Percentiles rank a stretch among this genome's conserved stretches.
These are phyloP conservation scores for Lathamus discolor DNA, from an alignment of 2,113 vertebrate genomes.

Conservation along the genomic window DNA sequence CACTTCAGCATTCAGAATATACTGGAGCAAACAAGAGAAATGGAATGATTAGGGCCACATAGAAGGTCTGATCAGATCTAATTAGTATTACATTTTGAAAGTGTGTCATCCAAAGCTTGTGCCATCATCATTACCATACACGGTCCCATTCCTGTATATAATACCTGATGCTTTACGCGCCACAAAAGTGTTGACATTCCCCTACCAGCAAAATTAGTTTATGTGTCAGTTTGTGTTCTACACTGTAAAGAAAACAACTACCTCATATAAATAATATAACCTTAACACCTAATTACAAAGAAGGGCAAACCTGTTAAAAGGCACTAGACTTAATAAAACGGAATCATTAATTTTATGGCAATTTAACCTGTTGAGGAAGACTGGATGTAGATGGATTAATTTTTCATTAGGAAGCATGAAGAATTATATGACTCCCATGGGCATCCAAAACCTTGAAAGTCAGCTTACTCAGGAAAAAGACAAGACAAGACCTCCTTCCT, in stretches of 20 bases:
- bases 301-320: not conserved
- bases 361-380: constrained; percentile 11
- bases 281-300: not conserved
- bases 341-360: constrained; percentile 7
- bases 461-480: not conserved
- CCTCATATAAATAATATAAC: not conserved
- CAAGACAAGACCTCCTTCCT: not conserved
- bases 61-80: not conserved
- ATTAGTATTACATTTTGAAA: not conserved
- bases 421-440: not conserved
- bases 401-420: not conserved
- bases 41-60: not conserved
- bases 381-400: not conserved
- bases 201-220: not conserved
- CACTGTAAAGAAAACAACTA: not conserved
- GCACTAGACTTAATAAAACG: not conserved
- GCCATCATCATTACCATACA: not conserved
- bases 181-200: not conserved
- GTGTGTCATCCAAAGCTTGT: not conserved
- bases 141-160: not conserved
- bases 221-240: not conserved
- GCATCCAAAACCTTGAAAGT: not conserved
- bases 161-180: not conserved
- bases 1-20: not conserved
- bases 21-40: not conserved